These are phyloP conservation scores for Dissostichus mawsoni DNA, from an alignment of 2,113 vertebrate genomes.

Conservation along the genomic window DNA sequence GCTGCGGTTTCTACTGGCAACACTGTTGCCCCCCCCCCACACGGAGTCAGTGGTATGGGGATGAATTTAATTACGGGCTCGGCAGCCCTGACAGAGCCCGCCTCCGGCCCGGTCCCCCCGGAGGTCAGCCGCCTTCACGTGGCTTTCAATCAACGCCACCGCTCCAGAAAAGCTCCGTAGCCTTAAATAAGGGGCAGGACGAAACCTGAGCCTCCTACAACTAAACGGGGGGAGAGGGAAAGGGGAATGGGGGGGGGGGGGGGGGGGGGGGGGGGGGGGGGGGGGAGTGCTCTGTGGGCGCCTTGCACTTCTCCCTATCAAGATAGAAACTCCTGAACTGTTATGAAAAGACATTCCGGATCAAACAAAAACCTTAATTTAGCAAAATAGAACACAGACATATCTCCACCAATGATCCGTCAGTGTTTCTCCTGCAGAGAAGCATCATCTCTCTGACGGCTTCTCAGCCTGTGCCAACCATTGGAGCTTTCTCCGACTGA, in stretches of 20 bases:
- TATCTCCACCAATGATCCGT: too few species aligned
- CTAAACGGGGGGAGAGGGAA: conserved; percentile 1
- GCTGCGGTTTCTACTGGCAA: conserved; percentile 58
- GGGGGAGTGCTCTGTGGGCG: background rate
- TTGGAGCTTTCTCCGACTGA: background rate
- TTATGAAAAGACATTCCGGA: background rate
- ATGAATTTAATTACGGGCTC: conserved; percentile 77
- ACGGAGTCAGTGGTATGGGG: conserved; percentile 38
- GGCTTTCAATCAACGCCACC: conserved; percentile 77
- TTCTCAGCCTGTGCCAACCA: background rate
- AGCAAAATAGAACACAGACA: conserved; percentile 11
- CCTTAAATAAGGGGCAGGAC: conserved; percentile 62
- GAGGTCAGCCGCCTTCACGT: conserved; percentile 68
- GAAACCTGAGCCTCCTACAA: conserved; percentile 66
- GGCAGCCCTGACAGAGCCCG: conserved; percentile 57
- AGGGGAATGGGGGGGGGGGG: too few species aligned
- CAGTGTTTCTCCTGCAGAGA: background rate
- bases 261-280: background rate
- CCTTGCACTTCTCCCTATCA: background rate
- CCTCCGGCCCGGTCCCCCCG: conserved; percentile 54
- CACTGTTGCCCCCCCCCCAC: conserved; percentile 16
- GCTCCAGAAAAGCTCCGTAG: conserved; percentile 35
- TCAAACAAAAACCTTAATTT: background rate
- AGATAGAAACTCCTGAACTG: conserved; percentile 22
- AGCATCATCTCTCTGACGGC: background rate